Conservation (phyloP, 2,888 invertebrate species). For the Myopa tessellatipennis region DNA sequence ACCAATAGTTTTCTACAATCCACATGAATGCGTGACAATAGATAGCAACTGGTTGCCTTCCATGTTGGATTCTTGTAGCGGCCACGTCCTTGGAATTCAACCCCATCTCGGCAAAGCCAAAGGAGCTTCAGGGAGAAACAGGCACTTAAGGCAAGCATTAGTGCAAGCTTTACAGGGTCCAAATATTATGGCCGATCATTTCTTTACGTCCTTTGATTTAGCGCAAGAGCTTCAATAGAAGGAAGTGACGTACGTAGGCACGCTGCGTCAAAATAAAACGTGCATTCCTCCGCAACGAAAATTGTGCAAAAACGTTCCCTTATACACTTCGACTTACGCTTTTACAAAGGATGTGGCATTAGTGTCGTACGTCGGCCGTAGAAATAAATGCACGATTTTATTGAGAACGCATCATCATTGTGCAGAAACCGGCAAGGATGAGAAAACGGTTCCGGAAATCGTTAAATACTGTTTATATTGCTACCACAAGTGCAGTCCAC, state of each 20-base stretch:
- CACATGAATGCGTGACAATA: too few species aligned
- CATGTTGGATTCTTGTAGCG: too few species aligned
- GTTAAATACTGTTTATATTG: background rate
- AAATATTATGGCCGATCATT: too few species aligned
- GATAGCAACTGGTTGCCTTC: too few species aligned
- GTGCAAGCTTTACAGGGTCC: too few species aligned
- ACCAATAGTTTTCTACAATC: too few species aligned
- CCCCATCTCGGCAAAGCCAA: too few species aligned
- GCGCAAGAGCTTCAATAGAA: too few species aligned
- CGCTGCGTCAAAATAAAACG: background rate
- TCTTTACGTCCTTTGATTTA: too few species aligned
- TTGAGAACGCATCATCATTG: background rate
- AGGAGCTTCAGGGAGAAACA: too few species aligned
- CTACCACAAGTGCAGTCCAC: background rate
- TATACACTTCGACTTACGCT: constrained; percentile 3
- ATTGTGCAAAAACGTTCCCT: background rate
- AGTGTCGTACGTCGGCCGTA: background rate
- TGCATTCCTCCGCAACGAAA: background rate
- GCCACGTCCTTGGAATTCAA: too few species aligned
- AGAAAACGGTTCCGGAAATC: background rate
- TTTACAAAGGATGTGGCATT: background rate
- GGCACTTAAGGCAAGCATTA: too few species aligned
- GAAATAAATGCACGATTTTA: background rate
- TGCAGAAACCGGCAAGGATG: background rate
- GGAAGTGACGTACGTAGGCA: background rate